Evolutionary conservation across 2,113 vertebrate species (phyloP), one percentile per base, ranked within the genome.

Genomic region (Xerus inauris): DNA sequence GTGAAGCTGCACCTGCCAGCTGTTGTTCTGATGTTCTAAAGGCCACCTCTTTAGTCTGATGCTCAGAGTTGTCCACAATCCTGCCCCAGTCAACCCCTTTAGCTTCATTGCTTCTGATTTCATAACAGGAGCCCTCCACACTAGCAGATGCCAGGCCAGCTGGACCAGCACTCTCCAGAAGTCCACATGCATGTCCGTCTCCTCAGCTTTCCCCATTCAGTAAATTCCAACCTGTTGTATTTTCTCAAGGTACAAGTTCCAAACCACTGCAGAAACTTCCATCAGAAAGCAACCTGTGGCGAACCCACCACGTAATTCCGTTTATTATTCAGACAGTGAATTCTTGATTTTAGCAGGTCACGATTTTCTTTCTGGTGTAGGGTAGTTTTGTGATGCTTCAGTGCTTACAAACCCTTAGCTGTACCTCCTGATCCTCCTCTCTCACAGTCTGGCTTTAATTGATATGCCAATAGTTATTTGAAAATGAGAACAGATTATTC

Each of bases 401-500:
- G 16, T 92, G 85, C 67, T 16, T 94, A 64, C 90, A 24, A 59
- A 47, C 0, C 0, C 1, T 0, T n/a, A 75, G 16, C 10, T 22
- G 12, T 35, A 40, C 8, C 20, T 2, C 1, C 54, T 42, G 10
- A 35, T 12, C 90, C 22, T 62, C 75, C 2, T 0, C 0, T 20
- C n/a, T 47, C 91, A 82, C 49, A 0, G 1, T 75, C 81, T n/a
- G 93, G 81, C 84, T 77, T 69, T 97, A 75, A 71, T 97, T 64
- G 81, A 38, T 94, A 82, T 59, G 24, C 42, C 72, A 32, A 45
- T 91, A 86, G 62, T 51, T 97, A 83, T 89, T 80, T 35, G 49
- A 67, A 65, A 96, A 89, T 65, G 94, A 89, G 38, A 96, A 83
- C 69, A 95, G 38, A 92, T 98, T 94, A 8, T 75, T 77, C 84